phyloP scores from a whole-genome alignment of 2,888 invertebrate genomes.

The Globia sparganii region DNA sequence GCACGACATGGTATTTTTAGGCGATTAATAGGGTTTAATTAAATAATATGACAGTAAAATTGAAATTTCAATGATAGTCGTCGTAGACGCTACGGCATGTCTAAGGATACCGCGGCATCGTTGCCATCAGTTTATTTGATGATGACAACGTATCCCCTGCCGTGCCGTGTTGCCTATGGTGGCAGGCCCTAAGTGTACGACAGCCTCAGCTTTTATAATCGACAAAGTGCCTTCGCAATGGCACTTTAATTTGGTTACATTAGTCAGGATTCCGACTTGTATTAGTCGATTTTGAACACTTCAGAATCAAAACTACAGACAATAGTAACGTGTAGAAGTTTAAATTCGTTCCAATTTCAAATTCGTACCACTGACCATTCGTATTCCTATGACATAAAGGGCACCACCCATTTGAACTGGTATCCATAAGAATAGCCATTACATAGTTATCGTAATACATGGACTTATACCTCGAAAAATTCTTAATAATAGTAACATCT shows the following conservation, averaged over 20 bases:
- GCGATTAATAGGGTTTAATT: background rate
- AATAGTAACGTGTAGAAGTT: constrained; percentile 46
- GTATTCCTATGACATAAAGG: constrained; percentile 30
- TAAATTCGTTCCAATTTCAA: constrained; percentile 60
- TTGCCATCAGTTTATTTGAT: background rate
- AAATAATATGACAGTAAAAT: background rate
- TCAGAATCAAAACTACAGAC: constrained; percentile 42
- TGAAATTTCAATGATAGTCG: background rate
- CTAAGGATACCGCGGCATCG: background rate
- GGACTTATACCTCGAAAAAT: constrained; percentile 35
- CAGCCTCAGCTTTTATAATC: constrained; percentile 17
- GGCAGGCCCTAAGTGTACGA: background rate
- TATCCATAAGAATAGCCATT: constrained; percentile 29
- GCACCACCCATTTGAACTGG: constrained; percentile 28
- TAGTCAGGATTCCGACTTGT: constrained; percentile 10
- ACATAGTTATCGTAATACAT: constrained; percentile 31
- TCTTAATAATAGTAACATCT: constrained; percentile 59
- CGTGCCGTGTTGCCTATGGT: background rate
- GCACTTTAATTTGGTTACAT: constrained; percentile 55
- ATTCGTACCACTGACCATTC: constrained; percentile 46
- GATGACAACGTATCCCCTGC: background rate
- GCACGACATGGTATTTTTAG: background rate
- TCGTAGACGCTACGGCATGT: background rate
- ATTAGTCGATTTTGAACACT: constrained; percentile 42
- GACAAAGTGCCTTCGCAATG: constrained; percentile 51